A percentile compares a stretch with the other conserved stretches of the same genome.
Evolutionary conservation across 1,140 invertebrate species (phyloP).

Genomic region (Diorhabda elongata): DNA sequence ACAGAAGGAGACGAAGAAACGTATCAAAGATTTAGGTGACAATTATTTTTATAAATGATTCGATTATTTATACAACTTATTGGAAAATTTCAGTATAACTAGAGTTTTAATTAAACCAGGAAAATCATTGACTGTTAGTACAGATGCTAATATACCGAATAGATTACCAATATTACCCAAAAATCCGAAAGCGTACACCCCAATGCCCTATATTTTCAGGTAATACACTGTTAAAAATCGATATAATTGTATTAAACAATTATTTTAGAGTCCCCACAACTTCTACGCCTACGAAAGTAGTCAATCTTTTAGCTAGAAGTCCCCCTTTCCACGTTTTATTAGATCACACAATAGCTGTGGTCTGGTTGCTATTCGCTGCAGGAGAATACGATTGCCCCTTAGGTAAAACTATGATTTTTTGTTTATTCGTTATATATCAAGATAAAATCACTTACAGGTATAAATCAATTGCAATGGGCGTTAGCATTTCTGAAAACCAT

Average conservation of each 20-base stretch:
- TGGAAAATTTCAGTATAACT: conserved; percentile 20
- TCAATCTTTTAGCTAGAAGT: conserved; percentile 33
- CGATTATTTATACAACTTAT: too few relatives aligned
- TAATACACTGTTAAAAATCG: not conserved
- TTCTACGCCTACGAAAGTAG: conserved; percentile 25
- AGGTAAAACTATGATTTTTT: not conserved
- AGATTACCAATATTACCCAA: conserved; percentile 28
- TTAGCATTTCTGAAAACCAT: conserved; percentile 39
- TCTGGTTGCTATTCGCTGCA: conserved; percentile 41
- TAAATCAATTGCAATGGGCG: conserved; percentile 44
- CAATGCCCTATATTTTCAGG: conserved; percentile 31
- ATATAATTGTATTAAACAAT: not conserved
- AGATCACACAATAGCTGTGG: conserved; percentile 43
- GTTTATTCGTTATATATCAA: conserved; percentile 3
- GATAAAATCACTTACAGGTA: conserved; percentile 21
- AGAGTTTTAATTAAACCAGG: conserved; percentile 29
- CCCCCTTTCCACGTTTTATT: conserved; percentile 42
- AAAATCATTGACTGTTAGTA: conserved; percentile 16
- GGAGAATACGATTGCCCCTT: conserved; percentile 27
- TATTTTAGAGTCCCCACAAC: conserved; percentile 11
- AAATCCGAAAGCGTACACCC: conserved; percentile 23
- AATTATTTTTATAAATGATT: too few relatives aligned
- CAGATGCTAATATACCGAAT: conserved; percentile 24
- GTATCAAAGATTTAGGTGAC: too few relatives aligned
- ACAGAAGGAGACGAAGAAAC: too few relatives aligned